Base-by-base conservation (phyloP, 2,113 vertebrate species). In the Xiphophorus couchianus region DNA sequence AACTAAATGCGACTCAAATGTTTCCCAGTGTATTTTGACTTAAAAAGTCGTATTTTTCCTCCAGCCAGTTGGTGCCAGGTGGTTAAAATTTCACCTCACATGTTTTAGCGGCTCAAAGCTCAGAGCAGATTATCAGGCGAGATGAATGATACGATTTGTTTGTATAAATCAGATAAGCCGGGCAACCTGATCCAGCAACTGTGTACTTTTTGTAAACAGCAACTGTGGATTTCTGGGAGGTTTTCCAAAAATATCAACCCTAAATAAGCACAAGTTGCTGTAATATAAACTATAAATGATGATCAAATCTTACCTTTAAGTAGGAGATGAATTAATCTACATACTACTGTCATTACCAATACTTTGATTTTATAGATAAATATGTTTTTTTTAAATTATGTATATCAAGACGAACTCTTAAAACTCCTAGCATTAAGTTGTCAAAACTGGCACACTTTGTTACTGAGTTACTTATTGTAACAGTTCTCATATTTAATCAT, bases 71-170 rank as follows among this genome's bases (percentile, higher is more conserved):
- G 77, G 73, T 89, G 71, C 37, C 76, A 67, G 35, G 61, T 25
- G 51, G 76, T 2, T 80, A 69, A 76, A 84, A 86, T 69, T 62
- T 82, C 79, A 74, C 69, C 58, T 83, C 77, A 58, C 62, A 86
- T 58, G 71, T 62, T 78, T 29, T 33, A 13, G 39, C 39, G 39
- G 14, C 14, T 14, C 39, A 42, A 27, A 62, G 61, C 74, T 75
- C 65, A 27, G 54, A 65, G 71, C n/a, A 65, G 61, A 82, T 82
- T 65, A 75, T 61, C 68, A 74, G 65, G 71, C 10, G 33, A 74
- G 65, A 70, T 51, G 30, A 35, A 29, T 0, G n/a, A 77, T 51
- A 39, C 33, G 33, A 44, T 66, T 44, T 60, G 39, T 69, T 66
- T 0, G 2, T 35, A 61, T 19, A 58, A 11, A 65, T 83, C 64